Conservation (phyloP, 2,888 invertebrate genomes). For the Tolmerus cingulatus region DNA sequence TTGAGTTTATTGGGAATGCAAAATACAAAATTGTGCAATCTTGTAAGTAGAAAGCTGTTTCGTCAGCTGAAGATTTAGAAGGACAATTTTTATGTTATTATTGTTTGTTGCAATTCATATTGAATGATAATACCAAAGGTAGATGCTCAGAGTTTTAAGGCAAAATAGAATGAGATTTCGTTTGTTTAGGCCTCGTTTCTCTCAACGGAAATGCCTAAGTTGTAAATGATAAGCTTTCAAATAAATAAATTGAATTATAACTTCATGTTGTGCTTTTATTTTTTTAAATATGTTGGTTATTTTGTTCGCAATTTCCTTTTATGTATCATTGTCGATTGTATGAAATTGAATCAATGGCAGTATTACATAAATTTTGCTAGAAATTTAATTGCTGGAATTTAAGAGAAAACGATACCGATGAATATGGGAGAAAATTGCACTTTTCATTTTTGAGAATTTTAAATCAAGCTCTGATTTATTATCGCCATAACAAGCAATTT, state of each 20-base stretch:
- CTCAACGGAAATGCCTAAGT: neutral
- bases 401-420: too few species aligned
- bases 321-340: neutral
- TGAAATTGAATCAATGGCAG: neutral
- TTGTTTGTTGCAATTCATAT: constrained; percentile 47
- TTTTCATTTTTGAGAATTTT: too few species aligned
- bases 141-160: constrained; percentile 40
- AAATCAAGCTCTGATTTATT: too few species aligned
- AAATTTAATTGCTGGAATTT: too few species aligned
- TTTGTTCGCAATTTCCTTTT: neutral
- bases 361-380: too few species aligned
- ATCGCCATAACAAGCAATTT: too few species aligned
- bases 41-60: neutral
- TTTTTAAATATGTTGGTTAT: neutral
- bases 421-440: too few species aligned
- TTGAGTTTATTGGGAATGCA: neutral
- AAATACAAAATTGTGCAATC: neutral
- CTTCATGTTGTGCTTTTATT: neutral
- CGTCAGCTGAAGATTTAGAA: neutral
- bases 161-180: constrained; percentile 41
- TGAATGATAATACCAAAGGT: constrained; percentile 42
- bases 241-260: neutral
- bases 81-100: neutral
- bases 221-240: neutral
- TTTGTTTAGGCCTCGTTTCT: constrained; percentile 19